Base-by-base conservation (phyloP, 1,140 invertebrate genomes). In the Megathymus violae region DNA sequence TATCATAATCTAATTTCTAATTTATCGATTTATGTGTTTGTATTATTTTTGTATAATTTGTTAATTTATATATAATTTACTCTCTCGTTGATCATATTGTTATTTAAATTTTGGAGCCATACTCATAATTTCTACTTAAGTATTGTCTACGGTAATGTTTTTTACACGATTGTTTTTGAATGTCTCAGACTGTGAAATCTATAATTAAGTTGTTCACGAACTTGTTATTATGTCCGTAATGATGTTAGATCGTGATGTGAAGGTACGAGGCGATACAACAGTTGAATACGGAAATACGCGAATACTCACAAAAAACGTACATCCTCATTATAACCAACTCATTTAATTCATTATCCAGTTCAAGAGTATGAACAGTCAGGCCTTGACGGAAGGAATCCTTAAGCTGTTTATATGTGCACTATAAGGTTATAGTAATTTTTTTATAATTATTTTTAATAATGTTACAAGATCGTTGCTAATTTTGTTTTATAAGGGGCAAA, bases 191-290 rank as follows among this genome's bases (percentile, higher is more conserved):
- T 65, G 48, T 60, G 47, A 74, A 66, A 66, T 69, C 67, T 72
- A 50, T 72, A 74, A 77, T 77, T 71, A 72, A 54, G 54, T 43
- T 69, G 66, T 75, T 82, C 82, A 85, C 84, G 82, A 82, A 74
- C 71, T 72, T 65, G 61, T 65, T 70, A 69, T 71, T 70, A 74
- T 62, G 43, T 48, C 46, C 31, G 60, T 46, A 38, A 61, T 64
- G 50, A 51, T 54, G 27, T 46, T 46, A 61, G 41, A 62, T 77
- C 74, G 74, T 77, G 69, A 73, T 64, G 65, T 40, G 22, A 52
- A 48, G 64, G 48, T 52, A 69, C 46, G 52, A 62, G 22, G 48
- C 16, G 34, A 48, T 65, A 66, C 51, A 51, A 60, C 48, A 27
- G 40, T 40, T 63, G 46, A 67, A 76, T 69, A 56, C 80, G 80